Evolutionary conservation across 2,113 vertebrate genomes (phyloP), one percentile per base, ranked within the genome.

Genomic region (Paratilapia polleni): DNA sequence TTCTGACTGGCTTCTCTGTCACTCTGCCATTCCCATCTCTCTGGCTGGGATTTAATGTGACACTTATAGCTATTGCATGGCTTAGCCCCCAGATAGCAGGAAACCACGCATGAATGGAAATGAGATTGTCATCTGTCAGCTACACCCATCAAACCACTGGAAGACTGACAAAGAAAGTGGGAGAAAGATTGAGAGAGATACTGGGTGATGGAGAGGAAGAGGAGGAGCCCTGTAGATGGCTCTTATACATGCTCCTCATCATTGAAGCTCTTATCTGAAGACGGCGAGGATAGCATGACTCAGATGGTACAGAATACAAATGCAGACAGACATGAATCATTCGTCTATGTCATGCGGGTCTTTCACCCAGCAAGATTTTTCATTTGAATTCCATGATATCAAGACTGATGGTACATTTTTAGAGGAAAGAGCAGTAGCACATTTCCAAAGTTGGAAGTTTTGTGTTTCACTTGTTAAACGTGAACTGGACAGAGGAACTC

Each of bases 111-210:
- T 92, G 92, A 90, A 93, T 94, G 88, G 93, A 93, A 94, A 93
- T 94, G 87, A 94, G 92, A 94, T 91, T 93, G 94, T 94, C 94
- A 94, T 94, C 92, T 90, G 94, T 94, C 94, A 94, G 85, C 86
- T 85, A 83, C 82, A 85, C 87, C 84, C 93, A 92, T 94, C 94
- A 92, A 84, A 89, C 87, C 81, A 82, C 77, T 86, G 86, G 78
- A 89, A 83, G 82, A 92, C 85, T 90, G 92, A 91, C 86, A 92
- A 83, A 89, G 85, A 85, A 85, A 89, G 87, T 77, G 77, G 58
- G 78, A 78, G 84, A 81, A 91, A 83, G 87, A 93, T 85, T 87
- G 76, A 93, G 83, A 86, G 84, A 83, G 84, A 92, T 89, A 83
- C 56, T 63, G 41, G 73, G 31, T 73, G 86, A 92, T 86, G 79